Evolutionary conservation across 2,113 vertebrate species (phyloP), one percentile per base, ranked within the genome.

Genomic region (Brachirus orientalis): DNA sequence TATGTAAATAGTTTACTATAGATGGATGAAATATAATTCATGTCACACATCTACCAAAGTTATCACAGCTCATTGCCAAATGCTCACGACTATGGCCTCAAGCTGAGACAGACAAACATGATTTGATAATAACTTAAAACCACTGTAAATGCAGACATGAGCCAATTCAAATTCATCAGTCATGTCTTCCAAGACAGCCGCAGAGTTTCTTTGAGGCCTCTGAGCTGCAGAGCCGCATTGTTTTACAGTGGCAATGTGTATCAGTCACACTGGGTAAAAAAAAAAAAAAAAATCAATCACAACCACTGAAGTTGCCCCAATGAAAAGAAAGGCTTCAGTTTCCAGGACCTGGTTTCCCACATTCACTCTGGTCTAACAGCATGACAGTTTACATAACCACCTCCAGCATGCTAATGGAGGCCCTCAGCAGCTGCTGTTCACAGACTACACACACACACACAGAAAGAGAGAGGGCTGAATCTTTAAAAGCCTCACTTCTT

Each of bases 331-430:
- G 72, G 72, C 72, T 72, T 87, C 81, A 63, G 70, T 82, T 84
- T 80, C 71, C 65, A 68, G 62, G 63, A 60, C 61, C 72, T 43
- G 63, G 62, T 70, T 84, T 87, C 74, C 71, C 83, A 84, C 85
- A 80, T 82, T 88, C 75, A 80, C 66, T 75, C 52, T n/a, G 64
- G 17, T 69, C 72, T 48, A 72, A 63, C 85, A 83, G 82, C 74
- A 81, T 75, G 84, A 77, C 70, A 78, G 82, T 90, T 89, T 90
- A 88, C 84, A 88, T 87, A 89, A 91, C 63, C 86, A 76, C 79
- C 77, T 75, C 76, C 86, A 80, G 87, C 86, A 91, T 92, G 88
- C 75, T 89, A 92, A 91, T 91, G 88, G 65, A 63, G 79, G 76
- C 61, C 67, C 58, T 76, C 80, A 80, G 90, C 90, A 90, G 89